Base-by-base conservation (phyloP, 1,140 invertebrate genomes). In the Magallana angulata region DNA sequence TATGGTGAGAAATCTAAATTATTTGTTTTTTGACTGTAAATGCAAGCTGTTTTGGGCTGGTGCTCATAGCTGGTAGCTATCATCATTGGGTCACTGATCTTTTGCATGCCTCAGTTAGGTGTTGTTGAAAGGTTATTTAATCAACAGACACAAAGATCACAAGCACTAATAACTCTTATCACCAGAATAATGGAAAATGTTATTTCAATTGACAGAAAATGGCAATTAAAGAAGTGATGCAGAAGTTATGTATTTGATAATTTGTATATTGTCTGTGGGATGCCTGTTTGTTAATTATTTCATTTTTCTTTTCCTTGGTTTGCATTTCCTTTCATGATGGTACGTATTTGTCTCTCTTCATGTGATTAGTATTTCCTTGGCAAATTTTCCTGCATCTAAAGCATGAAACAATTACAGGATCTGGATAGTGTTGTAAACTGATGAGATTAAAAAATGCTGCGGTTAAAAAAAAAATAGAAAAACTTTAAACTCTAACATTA, bases 81-180 rank as follows among this genome's bases (percentile, higher is more conserved):
- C 68, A 30, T 76, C 68, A 30, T 3, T 12, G 68, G 68, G 68
- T 76, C 68, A 30, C 2, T 76, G 68, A 76, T 76, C 68, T 30
- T 9, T 11, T 12, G 24, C 68, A 76, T 76, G 68, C 68, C 68
- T 62, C 60, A 24, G 68, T 76, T 76, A 76, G 68, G 68, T 76
- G 68, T 36, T 76, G 68, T 24, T 76, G 68, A 76, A 76, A 76
- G 68, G 68, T 76, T 76, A 76, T 24, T 76, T 76, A 76, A 76
- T 76, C 68, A 76, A 24, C 68, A 76, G 68, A 76, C 68, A 76
- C 68, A 76, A 76, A 76, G 68, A 76, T 76, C 68, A 76, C 68
- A 76, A 0, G 7, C 12, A 76, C 24, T 76, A 18, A 76, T 76
- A 18, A 76, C 36, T 76, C 36, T 76, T 30, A 76, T 30, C 68